Base-by-base conservation (phyloP, 2,113 vertebrate genomes). In the Mohoua ochrocephala region DNA sequence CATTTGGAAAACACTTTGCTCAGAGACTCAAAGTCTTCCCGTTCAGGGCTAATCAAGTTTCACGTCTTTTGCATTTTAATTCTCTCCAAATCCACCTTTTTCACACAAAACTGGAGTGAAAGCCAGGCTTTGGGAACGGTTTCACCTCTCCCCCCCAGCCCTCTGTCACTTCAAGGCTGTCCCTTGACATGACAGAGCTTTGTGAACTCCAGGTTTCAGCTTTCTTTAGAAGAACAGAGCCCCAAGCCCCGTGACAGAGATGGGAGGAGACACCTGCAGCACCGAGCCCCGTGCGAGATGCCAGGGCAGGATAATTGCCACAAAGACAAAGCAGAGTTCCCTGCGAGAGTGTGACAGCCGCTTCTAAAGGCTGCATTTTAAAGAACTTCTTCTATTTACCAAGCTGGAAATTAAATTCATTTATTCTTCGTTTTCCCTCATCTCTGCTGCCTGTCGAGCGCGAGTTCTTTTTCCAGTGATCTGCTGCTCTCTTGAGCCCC, bases 1-100 rank as follows among this genome's bases (percentile, higher is more conserved):
- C 44, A 14, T 70, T 90, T 61, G 75, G 76, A 64, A 89, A 93
- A 74, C 42, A 19, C 37, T 77, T 57, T 53, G 56, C 84, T 89
- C 49, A 35, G 81, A 87, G 50, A 63, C 28, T 90, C 54, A 15
- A 49, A 95, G 47, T n/a, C 82, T 88, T 93, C 79, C 67, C 11
- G 10, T 74, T 92, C 82, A 69, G 87, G 60, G 33, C 70, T 84
- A 65, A 90, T 92, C 75, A 91, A 73, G 57, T 75, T 47, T 22
- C 53, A 50, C 2, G 6, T 83, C 50, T 85, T 86, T 31, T 90
- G 73, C 83, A 59, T 96, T 93, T 92, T 60, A 87, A 79, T 89
- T 94, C 59, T 84, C 79, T 53, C 63, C 35, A 57, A 80, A 76
- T 49, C 75, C 78, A 33, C 33, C 19, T 39, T 80, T 92, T 59